Conservation (phyloP, 2,888 invertebrate species). For the Agonopterix alstromeriana region DNA sequence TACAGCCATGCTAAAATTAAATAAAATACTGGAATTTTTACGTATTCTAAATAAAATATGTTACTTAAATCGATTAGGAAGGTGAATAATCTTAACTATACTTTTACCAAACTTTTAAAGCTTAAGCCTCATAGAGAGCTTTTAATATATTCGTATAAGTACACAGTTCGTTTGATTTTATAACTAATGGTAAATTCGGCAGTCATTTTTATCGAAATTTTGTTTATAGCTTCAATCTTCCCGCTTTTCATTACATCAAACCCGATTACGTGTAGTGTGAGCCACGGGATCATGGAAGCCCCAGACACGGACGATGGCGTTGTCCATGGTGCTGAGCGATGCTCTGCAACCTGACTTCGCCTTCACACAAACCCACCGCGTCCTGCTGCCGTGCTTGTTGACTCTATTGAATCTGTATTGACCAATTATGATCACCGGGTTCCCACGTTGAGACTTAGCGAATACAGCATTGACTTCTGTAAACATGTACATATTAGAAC, state of each 20-base stretch:
- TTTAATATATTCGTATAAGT: no score
- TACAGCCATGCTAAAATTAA: no score
- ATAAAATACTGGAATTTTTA: no score
- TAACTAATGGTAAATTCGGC: no score
- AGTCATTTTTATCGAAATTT: no score
- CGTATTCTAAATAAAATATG: no score
- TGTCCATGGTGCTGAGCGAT: slow-evolving; percentile 9
- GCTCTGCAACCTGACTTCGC: slow-evolving; percentile 18
- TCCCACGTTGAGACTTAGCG: slow-evolving; percentile 23
- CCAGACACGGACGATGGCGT: slow-evolving; percentile 9
- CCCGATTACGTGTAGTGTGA: slow-evolving; percentile 38
- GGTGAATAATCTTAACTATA: no score
- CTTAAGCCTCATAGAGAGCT: no score
- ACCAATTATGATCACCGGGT: slow-evolving; percentile 25
- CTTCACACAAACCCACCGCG: slow-evolving; percentile 26
- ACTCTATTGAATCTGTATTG: slow-evolving; percentile 23
- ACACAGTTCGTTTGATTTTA: no score
- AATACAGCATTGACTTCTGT: slow-evolving; percentile 16
- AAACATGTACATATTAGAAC: not conserved
- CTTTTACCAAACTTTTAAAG: no score
- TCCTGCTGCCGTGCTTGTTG: slow-evolving; percentile 18
- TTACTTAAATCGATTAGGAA: no score
- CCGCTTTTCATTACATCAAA: slow-evolving; percentile 12
- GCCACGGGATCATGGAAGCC: slow-evolving; percentile 24
- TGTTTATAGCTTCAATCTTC: no score